These are phyloP conservation scores for Ophion costatus DNA, from an alignment of 2,888 invertebrate genomes.

Conservation along the genomic window DNA sequence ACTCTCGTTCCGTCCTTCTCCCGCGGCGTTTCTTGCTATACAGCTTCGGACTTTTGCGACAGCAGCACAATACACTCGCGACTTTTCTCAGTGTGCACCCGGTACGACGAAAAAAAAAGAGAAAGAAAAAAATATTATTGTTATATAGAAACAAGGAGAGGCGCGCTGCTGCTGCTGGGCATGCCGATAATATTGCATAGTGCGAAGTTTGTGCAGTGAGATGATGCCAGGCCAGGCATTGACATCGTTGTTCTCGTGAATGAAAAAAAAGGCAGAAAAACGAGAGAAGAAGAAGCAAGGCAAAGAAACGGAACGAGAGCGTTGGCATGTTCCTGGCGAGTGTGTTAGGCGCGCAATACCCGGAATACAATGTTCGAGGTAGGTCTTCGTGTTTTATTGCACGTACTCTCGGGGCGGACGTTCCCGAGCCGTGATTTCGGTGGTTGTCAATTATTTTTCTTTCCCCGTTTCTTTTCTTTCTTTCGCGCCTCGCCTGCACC, in stretches of 20 bases:
- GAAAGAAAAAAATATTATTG: conserved; percentile 16
- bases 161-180: conserved; percentile 29
- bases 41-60: conserved; percentile 28
- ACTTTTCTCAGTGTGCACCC: conserved; percentile 31
- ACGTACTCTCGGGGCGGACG: conserved; percentile 10
- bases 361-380: conserved; percentile 66
- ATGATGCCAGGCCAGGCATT: conserved; percentile 59
- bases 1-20: background rate
- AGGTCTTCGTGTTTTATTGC: conserved; percentile 50
- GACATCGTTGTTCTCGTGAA: conserved; percentile 39
- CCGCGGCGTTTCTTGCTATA: background rate
- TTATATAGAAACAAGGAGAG: conserved; percentile 24
- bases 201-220: conserved; percentile 61
- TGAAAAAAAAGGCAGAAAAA: conserved; percentile 36
- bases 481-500: conserved; percentile 21
- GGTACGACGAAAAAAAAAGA: conserved; percentile 33
- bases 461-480: conserved; percentile 1
- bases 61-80: conserved; percentile 30
- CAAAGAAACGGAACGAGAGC: conserved; percentile 21
- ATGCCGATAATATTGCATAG: conserved; percentile 58
- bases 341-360: conserved; percentile 63
- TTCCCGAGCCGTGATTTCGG: conserved; percentile 21
- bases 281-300: background rate
- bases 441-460: conserved; percentile 18
- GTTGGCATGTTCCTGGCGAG: conserved; percentile 65